Base-by-base conservation (phyloP, 2,113 vertebrate species). In the Pseudorasbora parva region DNA sequence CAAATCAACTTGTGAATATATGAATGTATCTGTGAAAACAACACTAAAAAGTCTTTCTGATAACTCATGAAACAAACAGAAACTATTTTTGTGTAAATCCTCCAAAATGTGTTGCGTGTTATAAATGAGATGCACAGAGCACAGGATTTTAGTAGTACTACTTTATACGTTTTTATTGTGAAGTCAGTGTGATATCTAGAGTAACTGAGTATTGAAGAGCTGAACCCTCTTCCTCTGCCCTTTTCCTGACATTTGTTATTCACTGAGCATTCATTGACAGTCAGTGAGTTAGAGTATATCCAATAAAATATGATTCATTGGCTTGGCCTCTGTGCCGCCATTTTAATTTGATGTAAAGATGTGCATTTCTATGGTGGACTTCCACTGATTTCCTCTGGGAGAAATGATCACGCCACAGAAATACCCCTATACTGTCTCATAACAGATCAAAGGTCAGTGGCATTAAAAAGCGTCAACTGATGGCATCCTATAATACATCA, bases 281-380 rank as follows among this genome's bases (percentile, higher is more conserved):
- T 79, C 78, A 47, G 41, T 66, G 59, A 49, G 59, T 41, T 64
- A 66, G 88, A 90, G 60, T 89, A 87, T 90, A 90, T 89, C 90
- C 93, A 89, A 91, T 93, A 93, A 91, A 92, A 89, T 90, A 88
- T 92, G 93, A 93, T 92, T 93, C 87, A 91, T 84, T 86, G 83
- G 51, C 84, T 71, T 33, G 17, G 85, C 86, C 89, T 57, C 49
- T 87, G 85, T 88, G 86, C 78, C 82, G 86, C 84, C 78, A 83
- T 85, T 91, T 90, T 92, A 89, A 92, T 90, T 90, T 51, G 23
- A 74, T 85, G 81, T 88, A 76, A 84, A 92, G 87, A 92, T 93
- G 92, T 92, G 93, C 92, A 93, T 92, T 86, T 88, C 80, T 72
- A 86, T 85, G 69, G 72, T 85, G 89, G 91, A 92, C 7, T 57